phyloP scores from a whole-genome alignment of 2,797 vertebrate species.

The Tadarida brasiliensis region DNA sequence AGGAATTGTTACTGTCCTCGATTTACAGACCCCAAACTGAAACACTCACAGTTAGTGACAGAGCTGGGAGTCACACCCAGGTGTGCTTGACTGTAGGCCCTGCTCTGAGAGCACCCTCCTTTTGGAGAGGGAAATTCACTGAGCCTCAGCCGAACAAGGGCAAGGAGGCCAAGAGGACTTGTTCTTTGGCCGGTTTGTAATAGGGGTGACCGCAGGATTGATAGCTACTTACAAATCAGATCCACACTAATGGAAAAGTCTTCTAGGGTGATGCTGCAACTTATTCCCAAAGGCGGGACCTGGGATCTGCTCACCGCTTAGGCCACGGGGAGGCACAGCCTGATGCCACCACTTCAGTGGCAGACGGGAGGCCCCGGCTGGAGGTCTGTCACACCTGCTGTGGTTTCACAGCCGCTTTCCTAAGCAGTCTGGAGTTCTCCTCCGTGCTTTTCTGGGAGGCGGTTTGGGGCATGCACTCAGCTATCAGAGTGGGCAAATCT shows the following conservation, averaged over 20 bases:
- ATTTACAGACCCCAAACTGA: not conserved
- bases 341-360: not conserved
- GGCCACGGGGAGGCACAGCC: rapidly evolving
- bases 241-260: not conserved
- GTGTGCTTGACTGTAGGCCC: not conserved
- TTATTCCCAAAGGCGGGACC: not conserved
- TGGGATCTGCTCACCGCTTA: not conserved
- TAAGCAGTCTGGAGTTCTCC: not conserved
- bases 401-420: not conserved
- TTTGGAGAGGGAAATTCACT: not conserved
- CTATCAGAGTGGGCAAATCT: not conserved
- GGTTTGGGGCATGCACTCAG: not conserved
- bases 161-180: not conserved
- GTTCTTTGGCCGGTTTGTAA: not conserved
- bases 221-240: not conserved
- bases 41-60: not conserved
- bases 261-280: not conserved
- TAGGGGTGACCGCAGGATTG: not conserved
- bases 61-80: not conserved
- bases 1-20: not conserved
- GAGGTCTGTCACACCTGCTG: not conserved
- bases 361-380: not conserved
- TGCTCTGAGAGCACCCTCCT: not conserved
- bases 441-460: not conserved
- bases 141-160: not conserved